phyloP scores from a whole-genome alignment of 2,888 invertebrate species.

The Drosophila macrospina region DNA sequence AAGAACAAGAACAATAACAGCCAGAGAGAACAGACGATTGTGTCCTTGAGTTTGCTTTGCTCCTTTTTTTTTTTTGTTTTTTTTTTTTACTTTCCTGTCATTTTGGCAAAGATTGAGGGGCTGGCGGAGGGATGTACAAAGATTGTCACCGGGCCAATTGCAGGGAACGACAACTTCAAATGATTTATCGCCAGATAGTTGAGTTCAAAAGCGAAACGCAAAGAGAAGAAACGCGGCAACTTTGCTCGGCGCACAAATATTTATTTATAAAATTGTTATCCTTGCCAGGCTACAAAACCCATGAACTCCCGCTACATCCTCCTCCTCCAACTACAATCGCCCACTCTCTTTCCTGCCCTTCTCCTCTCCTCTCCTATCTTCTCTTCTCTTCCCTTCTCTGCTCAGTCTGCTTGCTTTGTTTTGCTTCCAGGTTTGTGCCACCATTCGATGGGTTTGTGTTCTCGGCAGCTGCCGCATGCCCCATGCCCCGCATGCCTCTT shows the following conservation, averaged over 20 bases:
- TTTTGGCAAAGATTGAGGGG: background rate
- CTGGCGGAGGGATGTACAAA: conserved; percentile 25
- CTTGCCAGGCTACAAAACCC: conserved; percentile 56
- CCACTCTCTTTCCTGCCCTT: too few relatives aligned
- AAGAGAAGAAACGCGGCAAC: conserved; percentile 35
- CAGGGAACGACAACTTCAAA: conserved; percentile 73
- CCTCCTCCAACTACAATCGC: background rate
- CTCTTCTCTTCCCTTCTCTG: too few relatives aligned
- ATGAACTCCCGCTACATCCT: background rate
- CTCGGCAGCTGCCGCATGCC: conserved; percentile 39
- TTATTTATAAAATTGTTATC: conserved; percentile 81
- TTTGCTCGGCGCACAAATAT: conserved; percentile 72
- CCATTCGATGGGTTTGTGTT: conserved; percentile 33
- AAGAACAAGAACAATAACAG: too few relatives aligned
- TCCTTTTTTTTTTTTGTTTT: conserved; percentile 6
- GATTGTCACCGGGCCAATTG: conserved; percentile 79
- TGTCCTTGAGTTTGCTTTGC: conserved; percentile 52
- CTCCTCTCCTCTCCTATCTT: too few relatives aligned
- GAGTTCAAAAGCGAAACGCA: conserved; percentile 78
- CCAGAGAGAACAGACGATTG: conserved; percentile 21
- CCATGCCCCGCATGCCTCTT: background rate
- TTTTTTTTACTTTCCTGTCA: too few relatives aligned
- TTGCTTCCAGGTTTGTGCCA: conserved; percentile 47
- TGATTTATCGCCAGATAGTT: conserved; percentile 80
- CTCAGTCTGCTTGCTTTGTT: conserved; percentile 42